Conservation (phyloP, 2,113 vertebrate species). For the Tyto alba region DNA sequence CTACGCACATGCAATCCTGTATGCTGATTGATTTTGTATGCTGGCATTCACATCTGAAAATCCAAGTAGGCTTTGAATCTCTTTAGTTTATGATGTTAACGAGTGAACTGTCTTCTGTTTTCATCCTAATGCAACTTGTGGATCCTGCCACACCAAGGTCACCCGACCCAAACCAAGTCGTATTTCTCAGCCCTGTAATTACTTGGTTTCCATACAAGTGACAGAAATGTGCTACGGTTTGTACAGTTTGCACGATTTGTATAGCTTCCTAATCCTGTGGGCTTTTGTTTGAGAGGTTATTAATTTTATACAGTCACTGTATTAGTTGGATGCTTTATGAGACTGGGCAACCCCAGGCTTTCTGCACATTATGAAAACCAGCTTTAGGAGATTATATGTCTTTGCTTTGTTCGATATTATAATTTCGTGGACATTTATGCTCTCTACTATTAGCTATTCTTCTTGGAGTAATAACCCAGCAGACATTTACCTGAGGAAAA, state of each 20-base stretch:
- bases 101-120: background rate
- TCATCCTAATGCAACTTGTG: background rate
- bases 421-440: background rate
- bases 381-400: background rate
- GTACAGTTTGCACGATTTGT: background rate
- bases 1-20: background rate
- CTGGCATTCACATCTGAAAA: background rate
- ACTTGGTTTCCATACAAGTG: background rate
- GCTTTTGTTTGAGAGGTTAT: background rate
- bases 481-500: background rate
- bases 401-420: background rate
- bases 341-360: background rate
- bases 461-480: background rate
- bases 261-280: background rate
- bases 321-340: background rate
- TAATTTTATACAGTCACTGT: background rate
- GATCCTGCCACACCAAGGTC: background rate
- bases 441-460: background rate
- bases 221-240: background rate
- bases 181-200: background rate
- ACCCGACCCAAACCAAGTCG: background rate
- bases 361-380: background rate
- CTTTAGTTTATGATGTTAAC: background rate
- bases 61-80: background rate
- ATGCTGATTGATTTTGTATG: background rate